Conservation (phyloP, 2,888 invertebrate genomes). For the Ceraclea dissimilis region DNA sequence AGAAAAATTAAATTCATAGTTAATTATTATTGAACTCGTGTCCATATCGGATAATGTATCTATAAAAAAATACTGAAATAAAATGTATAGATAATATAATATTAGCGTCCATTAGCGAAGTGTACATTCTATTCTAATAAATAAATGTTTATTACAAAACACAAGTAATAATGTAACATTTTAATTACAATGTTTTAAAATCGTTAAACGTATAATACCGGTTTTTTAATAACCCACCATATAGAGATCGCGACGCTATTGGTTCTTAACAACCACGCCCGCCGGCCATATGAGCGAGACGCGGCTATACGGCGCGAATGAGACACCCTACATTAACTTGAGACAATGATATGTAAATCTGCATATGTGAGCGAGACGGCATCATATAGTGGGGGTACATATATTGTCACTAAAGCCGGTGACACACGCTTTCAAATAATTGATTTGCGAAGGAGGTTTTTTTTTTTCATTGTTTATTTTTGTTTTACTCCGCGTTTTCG, state of each 20-base stretch:
- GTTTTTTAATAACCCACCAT: constrained; percentile 53
- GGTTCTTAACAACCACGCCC: constrained; percentile 49
- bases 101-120: neutral
- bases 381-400: constrained; percentile 2
- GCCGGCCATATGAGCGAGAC: constrained; percentile 45
- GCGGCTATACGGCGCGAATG: constrained; percentile 32
- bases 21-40: too few relatives aligned
- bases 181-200: constrained; percentile 1
- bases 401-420: constrained; percentile 6
- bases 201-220: constrained; percentile 37
- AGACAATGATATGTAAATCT: constrained; percentile 14
- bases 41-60: too few relatives aligned
- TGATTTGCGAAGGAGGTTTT: neutral
- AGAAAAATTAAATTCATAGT: too few relatives aligned
- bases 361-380: constrained; percentile 14
- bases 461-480: neutral
- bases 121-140: too few relatives aligned
- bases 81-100: neutral
- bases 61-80: neutral
- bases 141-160: neutral
- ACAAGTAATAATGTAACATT: constrained; percentile 33
- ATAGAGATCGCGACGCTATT: constrained; percentile 48
- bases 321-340: constrained; percentile 12
- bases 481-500: neutral
- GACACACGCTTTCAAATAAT: constrained; percentile 1